A percentile compares a stretch with the other conserved stretches of the same genome.
Conservation (phyloP, 2,888 invertebrate genomes). For the Eupsilia transversa region DNA sequence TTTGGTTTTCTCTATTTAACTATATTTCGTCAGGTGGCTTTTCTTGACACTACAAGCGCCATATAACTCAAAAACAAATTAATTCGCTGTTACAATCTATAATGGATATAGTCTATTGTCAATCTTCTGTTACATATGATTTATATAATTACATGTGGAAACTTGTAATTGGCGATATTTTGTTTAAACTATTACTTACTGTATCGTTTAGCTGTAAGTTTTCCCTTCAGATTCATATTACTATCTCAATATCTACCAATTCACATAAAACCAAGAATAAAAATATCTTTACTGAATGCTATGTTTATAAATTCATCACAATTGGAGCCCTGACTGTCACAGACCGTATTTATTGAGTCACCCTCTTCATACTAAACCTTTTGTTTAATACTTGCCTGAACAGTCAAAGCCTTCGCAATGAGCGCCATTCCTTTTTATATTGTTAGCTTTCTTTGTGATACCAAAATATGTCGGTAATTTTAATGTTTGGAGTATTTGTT, state of each 20-base stretch:
- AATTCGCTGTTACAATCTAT: too few relatives aligned
- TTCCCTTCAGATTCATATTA: slow-evolving; percentile 8
- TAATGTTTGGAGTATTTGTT: slow-evolving; percentile 12
- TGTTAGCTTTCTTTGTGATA: slow-evolving; percentile 20
- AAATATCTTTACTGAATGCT: slow-evolving; percentile 8
- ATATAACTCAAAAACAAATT: too few relatives aligned
- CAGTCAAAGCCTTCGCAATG: slow-evolving; percentile 55
- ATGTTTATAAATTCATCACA: slow-evolving; percentile 51
- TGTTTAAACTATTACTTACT: too few relatives aligned
- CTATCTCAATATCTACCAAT: not conserved
- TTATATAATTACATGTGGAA: too few relatives aligned
- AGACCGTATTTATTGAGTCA: slow-evolving; percentile 50
- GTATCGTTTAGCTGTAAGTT: too few relatives aligned
- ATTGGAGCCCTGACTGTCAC: slow-evolving; percentile 34
- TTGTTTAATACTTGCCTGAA: slow-evolving; percentile 54
- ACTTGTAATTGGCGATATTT: too few relatives aligned
- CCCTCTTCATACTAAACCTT: slow-evolving; percentile 54
- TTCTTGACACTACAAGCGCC: not conserved
- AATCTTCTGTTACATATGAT: too few relatives aligned
- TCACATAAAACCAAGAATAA: slow-evolving; percentile 20
- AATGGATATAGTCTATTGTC: too few relatives aligned
- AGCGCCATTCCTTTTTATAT: slow-evolving; percentile 21
- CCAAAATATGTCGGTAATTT: slow-evolving; percentile 21
- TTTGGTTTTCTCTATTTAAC: not conserved
- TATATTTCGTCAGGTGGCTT: not conserved